phyloP scores from a whole-genome alignment of 2,797 vertebrate genomes.

The Cossypha niveicapilla region DNA sequence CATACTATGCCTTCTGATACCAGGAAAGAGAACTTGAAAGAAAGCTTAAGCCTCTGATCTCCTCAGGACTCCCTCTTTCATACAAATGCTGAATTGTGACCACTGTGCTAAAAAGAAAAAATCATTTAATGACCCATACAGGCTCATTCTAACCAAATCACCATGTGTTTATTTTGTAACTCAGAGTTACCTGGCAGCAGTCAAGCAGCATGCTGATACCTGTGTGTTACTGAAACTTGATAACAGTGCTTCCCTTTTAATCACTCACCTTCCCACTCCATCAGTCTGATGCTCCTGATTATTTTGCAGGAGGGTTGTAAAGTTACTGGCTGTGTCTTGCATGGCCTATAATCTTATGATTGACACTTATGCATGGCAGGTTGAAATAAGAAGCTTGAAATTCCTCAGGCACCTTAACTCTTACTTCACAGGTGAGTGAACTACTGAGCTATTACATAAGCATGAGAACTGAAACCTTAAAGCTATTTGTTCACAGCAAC shows the following conservation, averaged over 20 bases:
- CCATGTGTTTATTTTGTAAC: neutral
- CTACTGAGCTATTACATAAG: neutral
- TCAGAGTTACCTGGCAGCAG: neutral
- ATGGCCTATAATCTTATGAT: neutral
- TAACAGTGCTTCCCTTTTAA: neutral
- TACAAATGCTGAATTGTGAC: neutral
- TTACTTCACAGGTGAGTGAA: neutral
- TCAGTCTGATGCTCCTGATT: neutral
- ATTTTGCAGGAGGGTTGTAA: neutral
- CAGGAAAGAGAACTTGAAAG: conserved; percentile 4
- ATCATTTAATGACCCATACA: neutral
- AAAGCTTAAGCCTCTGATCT: conserved; percentile 7
- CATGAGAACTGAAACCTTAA: neutral
- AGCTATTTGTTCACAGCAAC: neutral
- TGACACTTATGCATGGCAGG: neutral
- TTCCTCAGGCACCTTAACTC: neutral
- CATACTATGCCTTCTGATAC: neutral
- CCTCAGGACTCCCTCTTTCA: neutral
- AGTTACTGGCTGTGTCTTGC: neutral
- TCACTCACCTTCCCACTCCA: neutral
- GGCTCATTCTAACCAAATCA: neutral
- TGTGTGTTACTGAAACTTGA: neutral
- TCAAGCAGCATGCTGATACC: neutral
- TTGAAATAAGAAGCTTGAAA: neutral
- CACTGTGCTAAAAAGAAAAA: neutral